Base-by-base conservation (phyloP, 2,888 invertebrate genomes). In the Macrostomum cliftonense region DNA sequence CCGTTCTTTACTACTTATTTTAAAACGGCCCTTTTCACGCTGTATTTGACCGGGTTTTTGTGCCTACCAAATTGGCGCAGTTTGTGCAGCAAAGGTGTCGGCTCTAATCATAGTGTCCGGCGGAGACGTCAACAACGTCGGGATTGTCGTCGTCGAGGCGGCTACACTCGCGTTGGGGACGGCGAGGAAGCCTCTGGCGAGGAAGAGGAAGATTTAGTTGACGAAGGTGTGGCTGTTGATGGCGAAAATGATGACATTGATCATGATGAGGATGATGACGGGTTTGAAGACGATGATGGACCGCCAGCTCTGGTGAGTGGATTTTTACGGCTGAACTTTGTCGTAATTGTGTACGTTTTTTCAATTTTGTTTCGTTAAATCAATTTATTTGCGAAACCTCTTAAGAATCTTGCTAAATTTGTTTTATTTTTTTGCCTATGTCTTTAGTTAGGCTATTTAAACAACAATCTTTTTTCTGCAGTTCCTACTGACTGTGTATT, bases 1-100 rank as follows among this genome's bases (percentile, higher is more conserved):
- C 93, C 95, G 45, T 93, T 91, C 73, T 86, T 95, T 71, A 83
- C 82, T 61, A 88, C 91, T 17, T 95, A 93, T 71, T 76, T 89
- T 53, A 88, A 91, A 72, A 88, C 88, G 51, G 87, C 86, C 38
- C 79, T 93, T 78, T 85, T 95, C 62, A 80, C 84, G 52, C 73
- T 93, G 55, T 95, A 93, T 71, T 76, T 95, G 57, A 70, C 87
- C 60, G 82, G 89, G 42, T 79, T 89, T 61, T 78, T 87, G 58
- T 79, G 88, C 59, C 82, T 84, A 76, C 81, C 83, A 54, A 83
- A 88, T 7, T 87, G 89, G 79, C 78, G 82, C 69, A 83, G 85
- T 59, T 81, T 82, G 54, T 89, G 87, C 67, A 78, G 78, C 52
- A 56, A 52, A 16, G 51, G 36, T 14, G 44, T 12, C 16, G 14